Percentiles rank a stretch among this genome's conserved stretches.
phyloP scores from a whole-genome alignment of 2,797 vertebrate species.

The Gephyroberyx darwinii region DNA sequence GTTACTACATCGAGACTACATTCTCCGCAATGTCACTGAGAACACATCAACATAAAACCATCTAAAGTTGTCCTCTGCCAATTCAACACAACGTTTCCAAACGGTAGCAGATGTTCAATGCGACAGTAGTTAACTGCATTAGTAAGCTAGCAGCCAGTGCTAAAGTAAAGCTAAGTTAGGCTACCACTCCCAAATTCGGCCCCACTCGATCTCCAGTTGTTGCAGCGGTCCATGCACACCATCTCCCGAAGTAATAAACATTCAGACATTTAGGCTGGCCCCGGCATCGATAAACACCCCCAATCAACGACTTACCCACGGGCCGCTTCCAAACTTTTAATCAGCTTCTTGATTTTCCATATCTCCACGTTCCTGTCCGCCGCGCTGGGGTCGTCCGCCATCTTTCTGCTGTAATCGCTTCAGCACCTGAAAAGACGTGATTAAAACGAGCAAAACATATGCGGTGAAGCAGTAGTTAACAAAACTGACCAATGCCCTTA shows the following conservation, averaged over 20 bases:
- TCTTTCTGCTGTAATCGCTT: slow-evolving; percentile 88
- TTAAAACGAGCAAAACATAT: slow-evolving; percentile 34
- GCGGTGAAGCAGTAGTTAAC: not conserved
- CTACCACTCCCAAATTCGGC: slow-evolving; percentile 81
- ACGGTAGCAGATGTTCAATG: not conserved
- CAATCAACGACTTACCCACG: slow-evolving; percentile 85
- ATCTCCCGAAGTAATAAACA: not conserved
- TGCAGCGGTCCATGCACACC: slow-evolving; percentile 34
- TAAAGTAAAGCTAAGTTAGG: slow-evolving; percentile 67
- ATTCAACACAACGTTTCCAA: not conserved
- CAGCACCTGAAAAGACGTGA: slow-evolving; percentile 77
- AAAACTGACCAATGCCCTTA: not conserved
- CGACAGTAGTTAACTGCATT: slow-evolving; percentile 40
- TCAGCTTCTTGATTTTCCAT: slow-evolving; percentile 99
- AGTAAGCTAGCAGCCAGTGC: slow-evolving; percentile 53
- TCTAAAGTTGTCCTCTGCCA: not conserved
- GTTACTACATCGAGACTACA: not conserved
- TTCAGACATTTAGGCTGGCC: accelerated
- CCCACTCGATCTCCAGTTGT: slow-evolving; percentile 72
- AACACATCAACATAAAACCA: not conserved
- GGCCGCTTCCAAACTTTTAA: slow-evolving; percentile 97
- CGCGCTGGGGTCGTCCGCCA: slow-evolving; percentile 99
- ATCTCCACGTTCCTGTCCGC: slow-evolving; percentile 99
- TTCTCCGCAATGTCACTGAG: not conserved
- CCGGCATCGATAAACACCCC: not conserved